Conservation (phyloP, 1,140 invertebrate genomes). For the Vanessa tameamea region DNA sequence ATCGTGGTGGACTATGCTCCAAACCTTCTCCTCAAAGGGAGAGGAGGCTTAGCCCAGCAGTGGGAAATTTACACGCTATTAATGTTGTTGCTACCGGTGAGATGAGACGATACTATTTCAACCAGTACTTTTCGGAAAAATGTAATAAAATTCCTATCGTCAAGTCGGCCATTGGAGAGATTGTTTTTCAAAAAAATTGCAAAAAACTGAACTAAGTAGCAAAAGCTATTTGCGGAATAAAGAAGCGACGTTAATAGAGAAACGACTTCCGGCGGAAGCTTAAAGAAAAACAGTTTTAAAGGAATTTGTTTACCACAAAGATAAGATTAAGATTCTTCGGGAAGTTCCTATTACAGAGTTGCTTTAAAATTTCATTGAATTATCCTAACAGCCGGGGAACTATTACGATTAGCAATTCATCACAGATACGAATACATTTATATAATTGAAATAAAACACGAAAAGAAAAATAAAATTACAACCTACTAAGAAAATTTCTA, state of each 20-base stretch:
- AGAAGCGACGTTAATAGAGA: slow-evolving; percentile 30
- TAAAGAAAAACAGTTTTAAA: slow-evolving; percentile 32
- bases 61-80: too few relatives aligned
- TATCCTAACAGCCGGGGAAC: slow-evolving; percentile 3
- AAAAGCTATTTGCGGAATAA: slow-evolving; percentile 30
- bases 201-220: slow-evolving; percentile 23
- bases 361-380: slow-evolving; percentile 26
- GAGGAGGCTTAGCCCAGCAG: too few relatives aligned
- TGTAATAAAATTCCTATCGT: neutral
- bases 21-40: too few relatives aligned
- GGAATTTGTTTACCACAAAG: slow-evolving; percentile 29
- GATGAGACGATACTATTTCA: too few relatives aligned
- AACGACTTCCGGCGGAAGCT: slow-evolving; percentile 32
- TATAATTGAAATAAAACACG: neutral
- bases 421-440: too few relatives aligned
- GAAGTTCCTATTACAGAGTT: slow-evolving; percentile 16
- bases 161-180: slow-evolving; percentile 6
- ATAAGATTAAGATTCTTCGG: slow-evolving; percentile 30
- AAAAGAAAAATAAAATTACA: neutral
- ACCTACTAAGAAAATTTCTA: too few relatives aligned
- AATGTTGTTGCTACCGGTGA: too few relatives aligned
- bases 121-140: too few relatives aligned
- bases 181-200: slow-evolving; percentile 10
- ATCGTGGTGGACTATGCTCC: too few relatives aligned
- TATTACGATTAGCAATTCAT: slow-evolving; percentile 18